Evolutionary conservation across 2,888 invertebrate species (phyloP).

Genomic region (Lordiphosa andalusiaca): DNA sequence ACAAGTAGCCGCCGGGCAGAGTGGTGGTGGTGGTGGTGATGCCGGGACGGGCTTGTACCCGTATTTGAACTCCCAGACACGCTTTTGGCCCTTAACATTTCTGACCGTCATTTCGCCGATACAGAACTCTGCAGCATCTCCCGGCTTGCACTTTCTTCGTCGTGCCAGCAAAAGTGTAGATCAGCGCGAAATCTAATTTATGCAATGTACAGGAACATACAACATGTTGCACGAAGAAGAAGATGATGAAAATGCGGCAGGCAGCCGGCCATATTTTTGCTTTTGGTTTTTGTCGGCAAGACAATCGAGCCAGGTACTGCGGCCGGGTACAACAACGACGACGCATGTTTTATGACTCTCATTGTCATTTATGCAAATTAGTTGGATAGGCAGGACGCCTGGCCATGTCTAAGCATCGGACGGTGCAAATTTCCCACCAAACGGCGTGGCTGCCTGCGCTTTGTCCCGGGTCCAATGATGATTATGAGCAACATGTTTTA

Average conservation of each 20-base stretch:
- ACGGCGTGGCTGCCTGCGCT: slow-evolving; percentile 22
- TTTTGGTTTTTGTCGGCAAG: slow-evolving; percentile 27
- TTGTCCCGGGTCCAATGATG: slow-evolving; percentile 41
- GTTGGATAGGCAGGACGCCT: slow-evolving; percentile 37
- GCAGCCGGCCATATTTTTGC: slow-evolving; percentile 14
- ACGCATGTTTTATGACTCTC: slow-evolving; percentile 77
- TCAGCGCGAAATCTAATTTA: slow-evolving; percentile 70
- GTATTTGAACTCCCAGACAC: slow-evolving; percentile 77
- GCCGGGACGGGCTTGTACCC: slow-evolving; percentile 36
- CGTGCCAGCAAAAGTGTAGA: slow-evolving; percentile 66
- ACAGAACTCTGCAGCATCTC: slow-evolving; percentile 57
- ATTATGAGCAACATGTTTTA: slow-evolving; percentile 78
- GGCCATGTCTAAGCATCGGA: slow-evolving; percentile 55
- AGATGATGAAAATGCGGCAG: slow-evolving; percentile 49
- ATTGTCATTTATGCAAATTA: slow-evolving; percentile 77
- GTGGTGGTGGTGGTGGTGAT: slow-evolving; percentile 47
- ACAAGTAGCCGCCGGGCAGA: slow-evolving; percentile 62
- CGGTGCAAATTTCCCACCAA: slow-evolving; percentile 64
- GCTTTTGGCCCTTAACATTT: slow-evolving; percentile 77
- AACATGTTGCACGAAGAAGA: slow-evolving; percentile 69
- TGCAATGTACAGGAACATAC: slow-evolving; percentile 60
- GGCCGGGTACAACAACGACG: slow-evolving; percentile 55
- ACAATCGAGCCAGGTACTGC: slow-evolving; percentile 40
- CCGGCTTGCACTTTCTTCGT: slow-evolving; percentile 58
- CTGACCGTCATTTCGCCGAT: slow-evolving; percentile 72